Percentiles rank a stretch among this genome's conserved stretches.
phyloP scores from a whole-genome alignment of 2,888 invertebrate species.

The Lydus trimaculatus region DNA sequence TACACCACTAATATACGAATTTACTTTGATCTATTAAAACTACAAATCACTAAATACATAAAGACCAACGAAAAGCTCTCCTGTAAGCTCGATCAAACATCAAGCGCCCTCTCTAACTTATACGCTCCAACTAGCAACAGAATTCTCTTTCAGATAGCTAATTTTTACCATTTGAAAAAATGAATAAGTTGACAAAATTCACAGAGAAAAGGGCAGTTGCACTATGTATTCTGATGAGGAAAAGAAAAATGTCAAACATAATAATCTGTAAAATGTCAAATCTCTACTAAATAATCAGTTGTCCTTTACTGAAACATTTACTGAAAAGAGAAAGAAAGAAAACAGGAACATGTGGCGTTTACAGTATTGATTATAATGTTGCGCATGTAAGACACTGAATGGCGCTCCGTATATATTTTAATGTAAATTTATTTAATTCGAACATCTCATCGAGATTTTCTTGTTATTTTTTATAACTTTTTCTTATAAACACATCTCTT shows the following conservation, averaged over 20 bases:
- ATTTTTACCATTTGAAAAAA: not conserved
- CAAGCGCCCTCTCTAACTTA: not conserved
- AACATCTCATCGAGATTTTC: slow-evolving; percentile 10
- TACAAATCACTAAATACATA: too few species aligned
- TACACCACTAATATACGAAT: too few species aligned
- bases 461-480: not conserved
- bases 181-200: not conserved
- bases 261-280: slow-evolving; percentile 2
- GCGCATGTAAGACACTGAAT: slow-evolving; percentile 22
- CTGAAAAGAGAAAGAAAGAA: slow-evolving; percentile 28
- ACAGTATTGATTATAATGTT: slow-evolving; percentile 24
- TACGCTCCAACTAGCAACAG: not conserved
- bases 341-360: slow-evolving; percentile 30
- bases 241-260: slow-evolving; percentile 21
- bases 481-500: too few species aligned
- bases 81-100: not conserved
- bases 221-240: not conserved
- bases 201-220: too few species aligned
- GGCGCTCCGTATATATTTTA: slow-evolving; percentile 24
- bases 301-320: slow-evolving; percentile 15
- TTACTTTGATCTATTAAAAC: too few species aligned
- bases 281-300: not conserved
- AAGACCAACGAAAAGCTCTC: too few species aligned
- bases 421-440: slow-evolving; percentile 12
- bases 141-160: not conserved